Evolutionary conservation across 2,797 vertebrate genomes (phyloP), one percentile per base, ranked within the genome.

Genomic region (Otolemur crassicaudatus): DNA sequence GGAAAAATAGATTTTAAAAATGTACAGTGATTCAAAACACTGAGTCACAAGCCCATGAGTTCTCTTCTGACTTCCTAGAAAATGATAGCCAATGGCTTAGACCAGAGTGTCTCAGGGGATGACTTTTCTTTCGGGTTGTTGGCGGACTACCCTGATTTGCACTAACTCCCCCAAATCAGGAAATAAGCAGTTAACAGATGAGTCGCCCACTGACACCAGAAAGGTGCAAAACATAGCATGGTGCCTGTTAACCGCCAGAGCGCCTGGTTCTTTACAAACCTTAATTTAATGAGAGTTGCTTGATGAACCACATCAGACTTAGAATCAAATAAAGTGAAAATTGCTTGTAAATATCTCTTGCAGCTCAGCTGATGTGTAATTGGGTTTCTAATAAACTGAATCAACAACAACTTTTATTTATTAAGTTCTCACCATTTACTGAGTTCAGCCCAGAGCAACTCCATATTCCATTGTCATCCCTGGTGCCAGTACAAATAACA

Each of bases 361-460:
- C 12, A 80, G 79, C 27, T 92, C 81, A 73, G 65, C 67, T 90
- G 46, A n/a, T 43, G n/a, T 87, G 22, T 88, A 82, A 92, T 8
- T 88, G 72, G n/a, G 46, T 93, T 96, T 87, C 92, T 92, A 72
- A 46, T 56, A 94, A 83, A 16, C 58, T 4, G 19, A 85, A 91
- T 67, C 19, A 23, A 34, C n/a, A 63, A 34, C 16, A 25, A 40
- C 65, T 79, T 81, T 73, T 40, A 25, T 75, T 67, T 75, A 82
- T 53, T 77, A 85, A 43, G 9, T 87, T 82, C 87, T 97, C 49
- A 53, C 4, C 40, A 7, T 31, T 61, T 56, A 80, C 5, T 6
- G 29, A 73, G 2, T 65, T 49, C 65, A 56, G 19, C 0, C 0
- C 34, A 81, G 60, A 85, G 82, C 25, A 90, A 40, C 11, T 31